These are phyloP conservation scores for Limenitis camilla DNA, from an alignment of 2,888 invertebrate genomes.

Conservation along the genomic window DNA sequence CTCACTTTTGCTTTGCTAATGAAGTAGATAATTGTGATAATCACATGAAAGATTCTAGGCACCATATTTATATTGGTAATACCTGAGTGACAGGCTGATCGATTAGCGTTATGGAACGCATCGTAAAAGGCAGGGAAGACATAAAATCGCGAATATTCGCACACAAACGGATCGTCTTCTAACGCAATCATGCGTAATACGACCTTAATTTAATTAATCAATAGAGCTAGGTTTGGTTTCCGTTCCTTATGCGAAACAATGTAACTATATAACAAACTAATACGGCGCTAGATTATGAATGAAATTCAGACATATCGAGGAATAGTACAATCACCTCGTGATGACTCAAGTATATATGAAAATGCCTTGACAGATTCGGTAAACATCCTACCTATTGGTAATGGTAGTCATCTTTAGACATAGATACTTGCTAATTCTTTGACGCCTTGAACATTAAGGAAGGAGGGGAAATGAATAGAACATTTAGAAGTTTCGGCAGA, in stretches of 20 bases:
- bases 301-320: too few relatives aligned
- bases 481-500: too few relatives aligned
- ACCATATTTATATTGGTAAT: conserved; percentile 12
- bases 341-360: too few relatives aligned
- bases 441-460: too few relatives aligned
- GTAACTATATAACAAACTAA: not conserved
- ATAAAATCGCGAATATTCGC: not conserved
- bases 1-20: not conserved
- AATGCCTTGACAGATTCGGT: too few relatives aligned
- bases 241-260: conserved; percentile 3
- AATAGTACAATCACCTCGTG: too few relatives aligned
- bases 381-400: too few relatives aligned
- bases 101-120: conserved; percentile 17
- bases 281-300: too few relatives aligned
- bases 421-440: too few relatives aligned
- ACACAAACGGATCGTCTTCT: not conserved
- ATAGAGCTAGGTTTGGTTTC: not conserved
- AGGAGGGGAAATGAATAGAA: too few relatives aligned
- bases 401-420: too few relatives aligned
- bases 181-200: not conserved
- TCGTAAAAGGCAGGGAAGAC: conserved; percentile 6
- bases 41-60: not conserved
- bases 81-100: conserved; percentile 21
- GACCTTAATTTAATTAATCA: not conserved
- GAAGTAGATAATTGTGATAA: not conserved